These are phyloP conservation scores for Gortyna flavago DNA, from an alignment of 2,888 invertebrate species.

Conservation along the genomic window DNA sequence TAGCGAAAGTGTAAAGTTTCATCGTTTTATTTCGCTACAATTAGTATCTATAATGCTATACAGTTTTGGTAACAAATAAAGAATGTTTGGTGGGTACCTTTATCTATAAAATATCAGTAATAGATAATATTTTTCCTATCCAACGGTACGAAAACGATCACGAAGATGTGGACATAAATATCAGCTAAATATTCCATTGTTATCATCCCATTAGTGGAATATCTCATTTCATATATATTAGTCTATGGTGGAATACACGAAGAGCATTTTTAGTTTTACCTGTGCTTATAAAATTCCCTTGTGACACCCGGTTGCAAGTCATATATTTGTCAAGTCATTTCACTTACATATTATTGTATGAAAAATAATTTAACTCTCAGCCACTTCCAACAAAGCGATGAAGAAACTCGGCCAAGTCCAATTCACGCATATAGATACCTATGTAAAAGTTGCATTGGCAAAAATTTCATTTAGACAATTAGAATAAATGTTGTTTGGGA, in stretches of 20 bases:
- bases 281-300: neutral
- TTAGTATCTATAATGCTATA: neutral
- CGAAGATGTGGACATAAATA: neutral
- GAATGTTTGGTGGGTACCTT: neutral
- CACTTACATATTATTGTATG: no score
- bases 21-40: no score
- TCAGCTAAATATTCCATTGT: neutral
- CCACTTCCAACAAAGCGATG: no score
- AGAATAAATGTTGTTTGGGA: slow-evolving; percentile 1
- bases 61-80: neutral
- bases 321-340: no score
- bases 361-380: neutral
- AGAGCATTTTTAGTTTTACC: slow-evolving; percentile 2
- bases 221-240: no score
- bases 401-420: neutral
- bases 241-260: neutral
- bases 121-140: neutral
- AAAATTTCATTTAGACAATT: slow-evolving; percentile 39
- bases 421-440: neutral
- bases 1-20: no score
- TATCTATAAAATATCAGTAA: neutral
- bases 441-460: slow-evolving; percentile 8
- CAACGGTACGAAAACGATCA: neutral
- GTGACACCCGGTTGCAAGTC: no score
- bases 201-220: neutral